Evolutionary conservation across 2,113 vertebrate genomes (phyloP), one percentile per base, ranked within the genome.

Genomic region (Melanerpes aurifrons): DNA sequence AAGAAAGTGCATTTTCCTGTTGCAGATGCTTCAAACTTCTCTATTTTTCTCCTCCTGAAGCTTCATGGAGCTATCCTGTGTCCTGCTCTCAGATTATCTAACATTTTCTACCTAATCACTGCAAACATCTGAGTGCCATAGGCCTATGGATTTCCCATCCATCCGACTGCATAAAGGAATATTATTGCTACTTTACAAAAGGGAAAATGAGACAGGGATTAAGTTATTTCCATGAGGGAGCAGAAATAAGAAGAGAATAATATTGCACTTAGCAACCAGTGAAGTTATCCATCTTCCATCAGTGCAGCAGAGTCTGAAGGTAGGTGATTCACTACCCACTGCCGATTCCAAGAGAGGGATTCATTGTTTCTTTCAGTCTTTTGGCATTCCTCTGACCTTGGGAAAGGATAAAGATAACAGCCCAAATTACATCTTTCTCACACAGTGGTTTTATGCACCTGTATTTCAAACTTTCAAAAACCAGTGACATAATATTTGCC

Each of bases 181-280:
- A 61, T 74, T 45, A 68, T 25, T 75, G 21, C 2, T 35, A 9
- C 62, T 87, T 89, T 61, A 79, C 11, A 58, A 70, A 72, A 50
- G 1, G 0, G 4, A 0, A 64, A 75, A 61, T 9, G 8, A 79
- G 5, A 53, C 8, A 66, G 15, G 57, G 14, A 54, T 43, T 28
- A 57, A 58, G 37, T 40, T 40, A 40, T 37, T 50, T 67, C 11
- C 22, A 14, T 24, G 10, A 78, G 22, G 22, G 7, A 64, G 56
- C 0, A 71, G 22, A 84, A 89, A 84, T 45, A 89, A 78, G 1
- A 26, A 35, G 7, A 21, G 15, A 71, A 67, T 5, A 8, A 45
- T 63, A 35, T 6, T 29, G 4, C 2, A 37, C 10, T 76, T 18
- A 35, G 54, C 81, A 40, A 32, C 2, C 11, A 47, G 13, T 45